phyloP scores from a whole-genome alignment of 2,797 vertebrate species.

The Meda fulgida region DNA sequence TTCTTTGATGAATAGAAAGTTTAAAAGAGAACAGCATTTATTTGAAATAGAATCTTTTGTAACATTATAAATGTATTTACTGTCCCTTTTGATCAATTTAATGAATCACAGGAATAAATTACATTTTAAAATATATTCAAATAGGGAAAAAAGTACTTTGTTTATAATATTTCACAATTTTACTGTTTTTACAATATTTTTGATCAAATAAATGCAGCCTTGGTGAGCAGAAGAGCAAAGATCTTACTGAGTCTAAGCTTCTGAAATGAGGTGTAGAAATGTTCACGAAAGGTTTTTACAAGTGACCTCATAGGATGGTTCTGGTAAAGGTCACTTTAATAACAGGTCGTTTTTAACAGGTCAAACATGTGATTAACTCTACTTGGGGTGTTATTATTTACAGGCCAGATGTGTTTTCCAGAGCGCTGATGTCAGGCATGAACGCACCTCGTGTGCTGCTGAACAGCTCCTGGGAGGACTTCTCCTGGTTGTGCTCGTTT shows the following conservation, averaged over 20 bases:
- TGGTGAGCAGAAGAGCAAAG: background rate
- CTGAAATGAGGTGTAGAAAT: no score
- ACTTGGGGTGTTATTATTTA: slow-evolving; percentile 5
- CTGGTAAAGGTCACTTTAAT: background rate
- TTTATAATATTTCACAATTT: no score
- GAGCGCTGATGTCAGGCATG: background rate
- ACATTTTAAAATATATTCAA: no score
- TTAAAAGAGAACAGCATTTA: no score
- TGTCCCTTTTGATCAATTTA: no score
- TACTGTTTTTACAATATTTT: background rate
- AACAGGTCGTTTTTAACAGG: background rate
- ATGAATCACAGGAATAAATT: no score
- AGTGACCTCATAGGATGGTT: background rate
- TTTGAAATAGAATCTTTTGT: no score
- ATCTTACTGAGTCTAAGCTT: background rate
- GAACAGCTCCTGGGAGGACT: slow-evolving; percentile 14
- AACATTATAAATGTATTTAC: no score
- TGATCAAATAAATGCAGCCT: background rate
- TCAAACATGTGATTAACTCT: slow-evolving; percentile 4
- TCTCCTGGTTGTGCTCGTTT: slow-evolving; percentile 43
- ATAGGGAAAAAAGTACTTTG: no score
- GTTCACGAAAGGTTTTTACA: background rate
- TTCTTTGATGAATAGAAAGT: no score
- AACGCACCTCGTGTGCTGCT: slow-evolving; percentile 4
- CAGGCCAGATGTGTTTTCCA: background rate